phyloP scores from a whole-genome alignment of 2,113 vertebrate species.

The Meleagris gallopavo region DNA sequence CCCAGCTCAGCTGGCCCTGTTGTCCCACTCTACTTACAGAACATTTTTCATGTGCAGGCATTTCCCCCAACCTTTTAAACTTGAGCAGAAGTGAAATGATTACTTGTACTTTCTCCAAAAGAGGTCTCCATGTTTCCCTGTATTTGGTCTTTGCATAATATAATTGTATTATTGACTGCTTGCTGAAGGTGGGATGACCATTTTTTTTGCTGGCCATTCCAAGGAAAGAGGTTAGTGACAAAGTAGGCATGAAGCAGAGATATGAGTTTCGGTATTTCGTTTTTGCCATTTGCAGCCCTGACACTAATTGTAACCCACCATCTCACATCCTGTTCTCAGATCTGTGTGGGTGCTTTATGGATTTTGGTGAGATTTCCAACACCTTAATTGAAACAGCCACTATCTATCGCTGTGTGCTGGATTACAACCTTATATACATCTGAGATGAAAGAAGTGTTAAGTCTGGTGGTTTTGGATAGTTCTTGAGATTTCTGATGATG shows the following conservation, averaged over 20 bases:
- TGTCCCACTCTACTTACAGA: neutral
- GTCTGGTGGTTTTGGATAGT: neutral
- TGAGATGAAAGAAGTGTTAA: neutral
- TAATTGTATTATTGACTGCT: neutral
- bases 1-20: neutral
- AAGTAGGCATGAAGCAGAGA: neutral
- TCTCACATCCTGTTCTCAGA: neutral
- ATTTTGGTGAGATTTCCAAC: neutral
- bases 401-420: neutral
- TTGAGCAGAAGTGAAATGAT: accelerated
- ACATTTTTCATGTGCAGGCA: neutral
- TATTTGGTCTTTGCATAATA: accelerated
- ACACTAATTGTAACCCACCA: neutral
- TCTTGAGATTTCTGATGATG: neutral
- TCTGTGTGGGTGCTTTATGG: neutral
- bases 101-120: neutral
- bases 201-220: neutral
- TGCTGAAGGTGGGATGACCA: neutral
- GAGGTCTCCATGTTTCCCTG: neutral
- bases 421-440: neutral
- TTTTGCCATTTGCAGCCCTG: neutral
- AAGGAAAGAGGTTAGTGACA: neutral
- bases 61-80: neutral
- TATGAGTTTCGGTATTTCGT: neutral
- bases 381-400: neutral